A percentile compares a stretch with the other conserved stretches of the same genome.
These are phyloP conservation scores for Drosophila kanekoi DNA, from an alignment of 2,888 invertebrate species.

Conservation along the genomic window DNA sequence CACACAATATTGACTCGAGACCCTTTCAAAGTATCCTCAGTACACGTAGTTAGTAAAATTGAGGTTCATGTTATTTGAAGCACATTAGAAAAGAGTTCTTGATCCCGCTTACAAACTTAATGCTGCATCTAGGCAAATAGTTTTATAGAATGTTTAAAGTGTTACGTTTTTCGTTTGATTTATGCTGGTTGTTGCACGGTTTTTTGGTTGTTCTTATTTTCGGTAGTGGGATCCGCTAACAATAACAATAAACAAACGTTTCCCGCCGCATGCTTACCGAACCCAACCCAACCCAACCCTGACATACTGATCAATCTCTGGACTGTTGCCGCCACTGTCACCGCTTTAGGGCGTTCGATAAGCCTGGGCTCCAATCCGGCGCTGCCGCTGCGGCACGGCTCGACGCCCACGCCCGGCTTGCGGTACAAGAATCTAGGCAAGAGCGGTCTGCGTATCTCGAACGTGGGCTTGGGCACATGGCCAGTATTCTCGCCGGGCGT, in stretches of 20 bases:
- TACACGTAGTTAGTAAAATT: no score
- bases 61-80: no score
- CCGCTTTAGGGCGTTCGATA: conserved; percentile 84
- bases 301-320: conserved; percentile 23
- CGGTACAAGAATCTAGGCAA: conserved; percentile 97
- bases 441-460: conserved; percentile 97
- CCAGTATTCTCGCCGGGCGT: conserved; percentile 92
- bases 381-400: conserved; percentile 85
- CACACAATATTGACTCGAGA: no score
- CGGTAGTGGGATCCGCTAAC: conserved; percentile 30
- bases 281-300: conserved; percentile 30
- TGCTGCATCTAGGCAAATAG: neutral
- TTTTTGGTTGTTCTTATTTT: neutral
- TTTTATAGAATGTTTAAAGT: conserved; percentile 1
- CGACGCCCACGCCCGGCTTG: conserved; percentile 91
- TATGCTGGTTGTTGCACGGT: conserved; percentile 64
- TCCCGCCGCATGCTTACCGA: conserved; percentile 54
- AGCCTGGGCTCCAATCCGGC: conserved; percentile 86
- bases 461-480: conserved; percentile 97
- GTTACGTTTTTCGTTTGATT: conserved; percentile 22
- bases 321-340: conserved; percentile 14
- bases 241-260: conserved; percentile 30
- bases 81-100: no score
- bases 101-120: no score
- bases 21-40: no score